phyloP scores from a whole-genome alignment of 1,140 invertebrate genomes.

The Dendroctonus ponderosae region DNA sequence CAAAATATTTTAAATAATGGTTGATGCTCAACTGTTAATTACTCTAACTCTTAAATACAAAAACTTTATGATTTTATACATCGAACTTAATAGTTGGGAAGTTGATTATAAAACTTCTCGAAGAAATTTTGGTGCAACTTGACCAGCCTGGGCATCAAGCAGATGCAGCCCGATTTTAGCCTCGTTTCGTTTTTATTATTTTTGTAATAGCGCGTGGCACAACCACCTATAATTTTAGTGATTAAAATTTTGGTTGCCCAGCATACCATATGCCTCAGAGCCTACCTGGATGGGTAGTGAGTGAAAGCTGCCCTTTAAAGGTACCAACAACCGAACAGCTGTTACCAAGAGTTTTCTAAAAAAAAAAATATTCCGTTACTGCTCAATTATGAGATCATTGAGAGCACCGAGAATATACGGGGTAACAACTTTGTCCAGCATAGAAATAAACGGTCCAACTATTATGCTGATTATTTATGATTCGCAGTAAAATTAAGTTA shows the following conservation, averaged over 20 bases:
- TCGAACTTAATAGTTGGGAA: neutral
- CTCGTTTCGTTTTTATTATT: conserved; percentile 23
- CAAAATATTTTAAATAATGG: too few relatives aligned
- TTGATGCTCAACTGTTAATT: too few relatives aligned
- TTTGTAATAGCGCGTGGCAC: conserved; percentile 28
- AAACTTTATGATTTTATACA: neutral
- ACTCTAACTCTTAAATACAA: too few relatives aligned
- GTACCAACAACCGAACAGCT: conserved; percentile 5
- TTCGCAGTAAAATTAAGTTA: too few relatives aligned
- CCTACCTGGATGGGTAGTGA: conserved; percentile 10
- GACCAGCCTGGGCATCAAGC: neutral
- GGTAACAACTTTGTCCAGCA: neutral
- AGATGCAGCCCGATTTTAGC: conserved; percentile 14
- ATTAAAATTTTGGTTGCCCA: conserved; percentile 27
- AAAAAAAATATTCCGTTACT: neutral
- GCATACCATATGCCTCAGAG: conserved; percentile 20
- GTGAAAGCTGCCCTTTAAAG: conserved; percentile 10
- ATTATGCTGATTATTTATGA: too few relatives aligned
- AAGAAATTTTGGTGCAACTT: neutral
- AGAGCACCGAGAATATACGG: neutral
- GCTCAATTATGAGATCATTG: neutral
- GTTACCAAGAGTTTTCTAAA: conserved; percentile 1
- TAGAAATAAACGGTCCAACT: too few relatives aligned
- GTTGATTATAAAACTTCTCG: neutral
- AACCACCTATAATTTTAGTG: conserved; percentile 24